Percentiles rank a stretch among this genome's conserved stretches.
phyloP scores from a whole-genome alignment of 1,140 invertebrate genomes.

The Helicoverpa zea region DNA sequence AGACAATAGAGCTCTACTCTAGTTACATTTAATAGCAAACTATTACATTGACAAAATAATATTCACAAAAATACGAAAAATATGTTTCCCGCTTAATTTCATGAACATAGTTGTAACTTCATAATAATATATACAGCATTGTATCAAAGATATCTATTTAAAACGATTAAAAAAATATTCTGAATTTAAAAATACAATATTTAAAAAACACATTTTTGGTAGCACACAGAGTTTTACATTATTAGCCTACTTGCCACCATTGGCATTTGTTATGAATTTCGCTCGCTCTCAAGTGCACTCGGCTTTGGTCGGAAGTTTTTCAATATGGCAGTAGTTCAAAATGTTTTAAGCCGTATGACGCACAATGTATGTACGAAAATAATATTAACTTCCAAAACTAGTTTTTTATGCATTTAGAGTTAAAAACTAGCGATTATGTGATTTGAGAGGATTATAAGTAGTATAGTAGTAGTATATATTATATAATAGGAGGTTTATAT shows the following conservation, averaged over 20 bases:
- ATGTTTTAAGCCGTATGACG: background rate
- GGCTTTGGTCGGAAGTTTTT: background rate
- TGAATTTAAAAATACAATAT: background rate
- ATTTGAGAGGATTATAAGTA: too few relatives aligned
- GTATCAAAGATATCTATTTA: too few relatives aligned
- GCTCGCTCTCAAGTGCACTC: background rate
- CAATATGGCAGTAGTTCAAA: background rate
- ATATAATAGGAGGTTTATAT: too few relatives aligned
- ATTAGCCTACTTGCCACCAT: background rate
- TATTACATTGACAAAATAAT: background rate
- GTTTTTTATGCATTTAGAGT: too few relatives aligned
- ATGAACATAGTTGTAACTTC: background rate
- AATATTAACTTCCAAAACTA: background rate
- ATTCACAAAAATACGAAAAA: too few relatives aligned
- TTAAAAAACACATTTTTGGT: background rate
- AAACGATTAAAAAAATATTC: too few relatives aligned
- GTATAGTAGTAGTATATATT: too few relatives aligned
- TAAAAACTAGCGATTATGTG: too few relatives aligned
- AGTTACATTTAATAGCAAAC: background rate
- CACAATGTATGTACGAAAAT: background rate
- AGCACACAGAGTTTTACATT: background rate
- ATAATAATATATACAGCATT: too few relatives aligned
- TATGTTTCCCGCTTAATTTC: background rate
- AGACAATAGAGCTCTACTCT: background rate
- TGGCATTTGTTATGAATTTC: slow-evolving; percentile 4